Evolutionary conservation across 2,113 vertebrate species (phyloP).

Genomic region (Passer domesticus): DNA sequence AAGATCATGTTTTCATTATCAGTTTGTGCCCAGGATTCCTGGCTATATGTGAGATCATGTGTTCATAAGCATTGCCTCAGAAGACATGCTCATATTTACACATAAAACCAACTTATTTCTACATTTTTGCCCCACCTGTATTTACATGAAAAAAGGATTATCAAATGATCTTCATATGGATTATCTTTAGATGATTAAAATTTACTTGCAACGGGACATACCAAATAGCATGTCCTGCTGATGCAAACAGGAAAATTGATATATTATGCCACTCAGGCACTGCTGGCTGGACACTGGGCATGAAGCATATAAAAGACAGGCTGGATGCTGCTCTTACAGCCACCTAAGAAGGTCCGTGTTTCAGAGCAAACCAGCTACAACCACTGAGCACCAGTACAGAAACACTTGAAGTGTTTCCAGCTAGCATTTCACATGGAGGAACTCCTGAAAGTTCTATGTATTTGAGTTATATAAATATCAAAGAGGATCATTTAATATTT

Average conservation of each 20-base stretch:
- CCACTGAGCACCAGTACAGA: not conserved
- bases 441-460: not conserved
- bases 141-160: not conserved
- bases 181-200: not conserved
- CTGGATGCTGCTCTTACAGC: not conserved
- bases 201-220: not conserved
- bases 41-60: not conserved
- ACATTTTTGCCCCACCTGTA: not conserved
- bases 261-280: not conserved
- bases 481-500: not conserved
- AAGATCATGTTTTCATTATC: not conserved
- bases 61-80: not conserved
- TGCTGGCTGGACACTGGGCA: not conserved
- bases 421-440: not conserved
- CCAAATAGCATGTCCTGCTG: accelerated
- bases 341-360: not conserved
- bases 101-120: not conserved
- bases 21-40: not conserved
- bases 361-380: not conserved
- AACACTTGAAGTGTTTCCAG: not conserved
- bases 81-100: not conserved
- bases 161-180: not conserved
- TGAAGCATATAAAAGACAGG: not conserved
- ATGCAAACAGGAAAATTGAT: not conserved
- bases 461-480: not conserved